These are phyloP conservation scores for Copidosoma aretas DNA, from an alignment of 2,888 invertebrate genomes.

Conservation along the genomic window DNA sequence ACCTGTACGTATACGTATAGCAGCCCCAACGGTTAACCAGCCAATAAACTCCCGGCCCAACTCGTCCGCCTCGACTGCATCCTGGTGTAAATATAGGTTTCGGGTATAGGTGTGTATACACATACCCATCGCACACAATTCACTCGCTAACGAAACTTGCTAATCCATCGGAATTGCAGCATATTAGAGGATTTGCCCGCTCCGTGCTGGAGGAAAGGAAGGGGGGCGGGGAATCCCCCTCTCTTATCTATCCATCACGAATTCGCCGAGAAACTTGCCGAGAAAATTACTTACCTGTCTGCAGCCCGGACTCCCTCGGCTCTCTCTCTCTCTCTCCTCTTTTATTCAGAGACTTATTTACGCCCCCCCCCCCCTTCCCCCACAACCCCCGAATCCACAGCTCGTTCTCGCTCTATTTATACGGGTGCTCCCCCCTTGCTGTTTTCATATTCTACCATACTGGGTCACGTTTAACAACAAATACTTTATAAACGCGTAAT, in stretches of 20 bases:
- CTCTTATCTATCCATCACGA: neutral
- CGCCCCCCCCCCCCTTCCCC: too few species aligned
- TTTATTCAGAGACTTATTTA: too few species aligned
- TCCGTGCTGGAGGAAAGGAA: neutral
- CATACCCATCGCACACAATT: neutral
- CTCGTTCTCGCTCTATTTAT: too few species aligned
- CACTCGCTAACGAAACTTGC: neutral
- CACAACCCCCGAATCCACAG: too few species aligned
- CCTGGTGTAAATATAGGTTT: neutral
- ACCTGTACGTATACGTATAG: constrained; percentile 31
- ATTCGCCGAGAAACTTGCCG: neutral
- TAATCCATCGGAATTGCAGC: neutral
- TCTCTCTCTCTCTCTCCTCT: too few species aligned
- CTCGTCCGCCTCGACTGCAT: neutral
- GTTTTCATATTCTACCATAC: too few species aligned
- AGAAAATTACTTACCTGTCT: too few species aligned
- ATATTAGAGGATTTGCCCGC: neutral
- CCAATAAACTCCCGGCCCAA: neutral
- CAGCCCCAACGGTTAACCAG: neutral
- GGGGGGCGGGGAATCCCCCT: neutral
- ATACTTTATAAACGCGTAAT: too few species aligned
- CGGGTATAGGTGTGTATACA: too few species aligned
- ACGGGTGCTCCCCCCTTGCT: too few species aligned
- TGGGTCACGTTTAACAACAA: too few species aligned
- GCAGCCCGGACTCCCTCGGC: too few species aligned